These are phyloP conservation scores for Megaceryle alcyon DNA, from an alignment of 2,797 vertebrate species.

Conservation along the genomic window DNA sequence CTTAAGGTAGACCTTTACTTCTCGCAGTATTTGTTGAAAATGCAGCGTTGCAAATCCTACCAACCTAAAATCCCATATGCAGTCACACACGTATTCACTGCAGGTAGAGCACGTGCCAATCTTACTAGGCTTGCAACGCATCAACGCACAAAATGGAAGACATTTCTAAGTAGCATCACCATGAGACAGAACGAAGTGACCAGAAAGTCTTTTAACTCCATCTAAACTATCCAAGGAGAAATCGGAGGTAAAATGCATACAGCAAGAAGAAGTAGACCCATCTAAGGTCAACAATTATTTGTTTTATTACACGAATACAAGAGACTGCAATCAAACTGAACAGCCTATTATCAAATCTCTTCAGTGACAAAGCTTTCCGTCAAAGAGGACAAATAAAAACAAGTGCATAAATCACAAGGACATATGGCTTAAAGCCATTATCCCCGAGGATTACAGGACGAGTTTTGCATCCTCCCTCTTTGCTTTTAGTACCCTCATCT, in stretches of 20 bases:
- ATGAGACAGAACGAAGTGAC: neutral
- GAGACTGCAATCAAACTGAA: slow-evolving; percentile 37
- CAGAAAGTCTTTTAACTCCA: neutral
- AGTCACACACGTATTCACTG: neutral
- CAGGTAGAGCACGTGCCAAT: neutral
- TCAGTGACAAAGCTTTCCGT: slow-evolving; percentile 47
- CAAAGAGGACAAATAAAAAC: slow-evolving; percentile 69
- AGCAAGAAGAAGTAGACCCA: slow-evolving; percentile 26
- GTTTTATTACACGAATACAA: slow-evolving; percentile 51
- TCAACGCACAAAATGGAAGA: neutral
- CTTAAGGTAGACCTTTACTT: neutral
- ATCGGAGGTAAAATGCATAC: neutral
- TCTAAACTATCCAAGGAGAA: slow-evolving; percentile 16
- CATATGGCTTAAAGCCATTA: slow-evolving; percentile 45
- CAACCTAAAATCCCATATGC: neutral
- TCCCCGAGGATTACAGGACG: slow-evolving; percentile 25
- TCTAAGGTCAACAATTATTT: slow-evolving; percentile 18
- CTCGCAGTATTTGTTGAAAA: neutral
- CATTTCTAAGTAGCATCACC: neutral
- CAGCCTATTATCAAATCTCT: slow-evolving; percentile 70
- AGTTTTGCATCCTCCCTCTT: neutral
- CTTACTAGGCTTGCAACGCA: neutral
- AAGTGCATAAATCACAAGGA: slow-evolving; percentile 67
- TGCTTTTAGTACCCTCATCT: slow-evolving; percentile 16
- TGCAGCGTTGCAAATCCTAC: neutral